Conservation (phyloP, 2,888 invertebrate genomes). For the Liodrosophila aerea region DNA sequence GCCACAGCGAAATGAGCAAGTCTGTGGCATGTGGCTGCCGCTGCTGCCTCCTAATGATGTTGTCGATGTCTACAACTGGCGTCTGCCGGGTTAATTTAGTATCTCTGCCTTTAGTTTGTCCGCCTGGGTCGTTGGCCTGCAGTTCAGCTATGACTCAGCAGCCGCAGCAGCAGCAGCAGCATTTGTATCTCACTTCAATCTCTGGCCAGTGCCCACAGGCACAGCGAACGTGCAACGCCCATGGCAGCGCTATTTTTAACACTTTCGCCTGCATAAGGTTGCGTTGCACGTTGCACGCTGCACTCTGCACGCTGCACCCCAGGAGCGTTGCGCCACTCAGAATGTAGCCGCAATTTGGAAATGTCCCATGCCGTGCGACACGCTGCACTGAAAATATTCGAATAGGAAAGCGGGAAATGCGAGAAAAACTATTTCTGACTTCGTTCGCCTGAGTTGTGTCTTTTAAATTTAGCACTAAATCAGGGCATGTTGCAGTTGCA, state of each 20-base stretch:
- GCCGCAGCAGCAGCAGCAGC: constrained; percentile 5
- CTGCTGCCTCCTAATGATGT: constrained; percentile 60
- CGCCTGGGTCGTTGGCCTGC: constrained; percentile 69
- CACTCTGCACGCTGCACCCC: constrained; percentile 71
- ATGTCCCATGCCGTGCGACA: constrained; percentile 68
- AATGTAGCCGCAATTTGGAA: constrained; percentile 50
- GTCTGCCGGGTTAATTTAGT: constrained; percentile 61
- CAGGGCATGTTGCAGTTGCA: constrained; percentile 62
- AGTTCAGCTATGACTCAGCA: constrained; percentile 61
- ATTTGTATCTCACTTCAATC: constrained; percentile 12
- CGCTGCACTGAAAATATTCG: constrained; percentile 52
- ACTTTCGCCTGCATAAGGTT: constrained; percentile 66
- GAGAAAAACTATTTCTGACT: constrained; percentile 43
- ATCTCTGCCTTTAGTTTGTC: constrained; percentile 20
- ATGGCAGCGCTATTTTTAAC: constrained; percentile 69
- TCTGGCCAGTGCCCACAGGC: constrained; percentile 40
- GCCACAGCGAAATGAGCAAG: neutral
- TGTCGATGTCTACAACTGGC: constrained; percentile 58
- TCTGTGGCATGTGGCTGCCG: constrained; percentile 2
- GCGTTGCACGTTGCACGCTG: constrained; percentile 27
- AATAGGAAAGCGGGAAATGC: constrained; percentile 26
- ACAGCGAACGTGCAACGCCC: constrained; percentile 25
- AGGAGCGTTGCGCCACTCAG: constrained; percentile 58
- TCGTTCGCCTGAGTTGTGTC: constrained; percentile 18
- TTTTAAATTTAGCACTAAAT: constrained; percentile 78